These are phyloP conservation scores for Trichosurus vulpecula DNA, from an alignment of 2,797 vertebrate genomes.

Conservation along the genomic window DNA sequence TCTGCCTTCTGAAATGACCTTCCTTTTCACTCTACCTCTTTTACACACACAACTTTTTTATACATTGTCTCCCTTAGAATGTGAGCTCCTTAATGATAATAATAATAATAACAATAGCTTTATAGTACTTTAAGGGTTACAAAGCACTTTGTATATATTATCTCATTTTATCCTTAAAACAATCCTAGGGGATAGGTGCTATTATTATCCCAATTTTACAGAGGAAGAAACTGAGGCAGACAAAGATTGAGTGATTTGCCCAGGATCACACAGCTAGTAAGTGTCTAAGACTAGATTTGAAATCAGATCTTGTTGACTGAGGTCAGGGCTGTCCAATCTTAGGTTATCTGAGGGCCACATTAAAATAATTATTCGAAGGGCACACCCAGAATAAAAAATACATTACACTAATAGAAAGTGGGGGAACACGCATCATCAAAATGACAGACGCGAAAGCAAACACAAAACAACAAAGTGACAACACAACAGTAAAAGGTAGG, in stretches of 20 bases:
- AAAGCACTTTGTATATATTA: not conserved
- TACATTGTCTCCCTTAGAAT: not conserved
- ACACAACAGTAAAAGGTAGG: no score
- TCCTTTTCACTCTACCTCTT: not conserved
- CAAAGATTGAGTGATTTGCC: no score
- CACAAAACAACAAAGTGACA: no score
- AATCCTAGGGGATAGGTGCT: not conserved
- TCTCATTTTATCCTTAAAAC: not conserved
- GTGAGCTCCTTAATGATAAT: not conserved
- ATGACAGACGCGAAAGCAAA: no score
- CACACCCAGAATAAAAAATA: no score
- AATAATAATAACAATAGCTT: not conserved
- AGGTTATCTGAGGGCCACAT: no score
- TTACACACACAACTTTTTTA: not conserved
- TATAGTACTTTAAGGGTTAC: not conserved
- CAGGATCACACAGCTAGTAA: not conserved
- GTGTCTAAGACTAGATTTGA: not conserved
- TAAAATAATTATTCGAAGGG: no score
- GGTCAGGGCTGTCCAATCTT: no score
- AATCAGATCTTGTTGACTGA: not conserved
- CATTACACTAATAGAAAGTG: no score
- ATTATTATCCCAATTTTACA: no score
- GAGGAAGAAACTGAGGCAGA: no score
- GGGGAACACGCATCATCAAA: no score
- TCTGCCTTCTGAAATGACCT: not conserved